Evolutionary conservation across 1,140 invertebrate genomes (phyloP).

Genomic region (Listronotus oregonensis): DNA sequence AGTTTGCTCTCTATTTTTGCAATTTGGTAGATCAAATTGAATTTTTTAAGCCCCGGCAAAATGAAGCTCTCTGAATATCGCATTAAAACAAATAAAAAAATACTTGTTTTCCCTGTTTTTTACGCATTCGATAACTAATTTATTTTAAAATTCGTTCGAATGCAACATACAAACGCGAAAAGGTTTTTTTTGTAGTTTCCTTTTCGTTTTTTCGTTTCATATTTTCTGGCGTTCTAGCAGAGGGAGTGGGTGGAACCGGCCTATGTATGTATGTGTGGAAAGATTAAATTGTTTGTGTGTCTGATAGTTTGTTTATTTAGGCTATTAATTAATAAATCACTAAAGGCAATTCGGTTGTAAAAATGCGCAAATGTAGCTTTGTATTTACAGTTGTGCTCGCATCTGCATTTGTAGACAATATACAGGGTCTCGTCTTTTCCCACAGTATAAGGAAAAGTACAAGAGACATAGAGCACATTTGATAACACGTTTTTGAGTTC

Average conservation of each 20-base stretch:
- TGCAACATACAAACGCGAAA: conserved; percentile 20
- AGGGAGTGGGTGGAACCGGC: too few species aligned
- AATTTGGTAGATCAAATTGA: conserved; percentile 24
- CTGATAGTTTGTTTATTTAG: background rate
- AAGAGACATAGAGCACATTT: too few species aligned
- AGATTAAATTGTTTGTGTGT: too few species aligned
- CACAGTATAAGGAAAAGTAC: too few species aligned
- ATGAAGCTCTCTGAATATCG: conserved; percentile 19
- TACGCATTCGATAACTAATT: conserved; percentile 24
- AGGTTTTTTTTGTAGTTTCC: conserved; percentile 5
- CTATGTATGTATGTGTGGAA: too few species aligned
- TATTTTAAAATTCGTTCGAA: conserved; percentile 32
- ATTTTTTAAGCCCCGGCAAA: conserved; percentile 21
- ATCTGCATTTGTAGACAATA: too few species aligned
- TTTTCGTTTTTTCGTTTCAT: conserved; percentile 15
- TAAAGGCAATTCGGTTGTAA: background rate
- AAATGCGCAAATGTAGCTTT: too few species aligned
- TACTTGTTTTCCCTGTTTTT: conserved; percentile 8
- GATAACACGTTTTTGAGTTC: too few species aligned
- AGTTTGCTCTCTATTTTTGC: conserved; percentile 20
- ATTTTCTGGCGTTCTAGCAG: conserved; percentile 1
- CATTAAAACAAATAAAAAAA: conserved; percentile 17
- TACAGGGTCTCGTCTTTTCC: too few species aligned
- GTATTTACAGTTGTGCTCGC: too few species aligned
- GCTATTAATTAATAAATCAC: background rate